Base-by-base conservation (phyloP, 2,888 invertebrate species). In the Iselma pallidipennis region DNA sequence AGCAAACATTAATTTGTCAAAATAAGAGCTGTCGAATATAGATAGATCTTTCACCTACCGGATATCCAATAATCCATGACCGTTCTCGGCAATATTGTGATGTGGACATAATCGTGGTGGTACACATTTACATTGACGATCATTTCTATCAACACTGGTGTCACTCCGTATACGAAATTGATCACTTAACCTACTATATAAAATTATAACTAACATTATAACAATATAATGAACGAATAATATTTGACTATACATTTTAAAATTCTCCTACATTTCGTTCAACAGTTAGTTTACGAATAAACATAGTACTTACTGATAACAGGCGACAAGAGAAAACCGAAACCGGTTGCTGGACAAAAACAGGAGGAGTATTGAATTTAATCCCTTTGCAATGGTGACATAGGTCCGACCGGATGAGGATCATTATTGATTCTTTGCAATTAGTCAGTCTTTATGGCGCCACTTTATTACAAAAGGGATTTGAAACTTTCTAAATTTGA, bases 31-130 rank as follows among this genome's bases (percentile, higher is more conserved):
- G 19, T 57, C 23, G 14, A 28, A 28, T n/a, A 21, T 29, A 28
- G 57, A 57, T 55, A 37, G 49, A 37, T 57, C 33, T 61, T 54
- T 55, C 59, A 59, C 65, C 63, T 66, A 73, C 74, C 74, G 66
- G 49, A 74, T 68, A 65, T 73, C 74, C 57, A 74, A 53, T 45
- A 71, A 59, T 54, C 66, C 70, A 42, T 70, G 65, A 50, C 69
- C 67, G 58, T 61, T 55, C 7, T 63, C 49, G 45, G 63, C 56
- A 37, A 59, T 62, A 57, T 69, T 68, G 56, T 70, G 58, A 59
- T 73, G 68, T 19, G 50, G 57, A 66, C 74, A 74, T 66, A 71
- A 59, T 55, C 71, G 66, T 23, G 65, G 57, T 26, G 70, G 68
- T 9, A 74, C 70, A 59, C 74, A 74, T 53, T 66, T 57, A 54